Evolutionary conservation across 2,888 invertebrate species (phyloP).

Genomic region (Imbricaverruca yamaguchii): DNA sequence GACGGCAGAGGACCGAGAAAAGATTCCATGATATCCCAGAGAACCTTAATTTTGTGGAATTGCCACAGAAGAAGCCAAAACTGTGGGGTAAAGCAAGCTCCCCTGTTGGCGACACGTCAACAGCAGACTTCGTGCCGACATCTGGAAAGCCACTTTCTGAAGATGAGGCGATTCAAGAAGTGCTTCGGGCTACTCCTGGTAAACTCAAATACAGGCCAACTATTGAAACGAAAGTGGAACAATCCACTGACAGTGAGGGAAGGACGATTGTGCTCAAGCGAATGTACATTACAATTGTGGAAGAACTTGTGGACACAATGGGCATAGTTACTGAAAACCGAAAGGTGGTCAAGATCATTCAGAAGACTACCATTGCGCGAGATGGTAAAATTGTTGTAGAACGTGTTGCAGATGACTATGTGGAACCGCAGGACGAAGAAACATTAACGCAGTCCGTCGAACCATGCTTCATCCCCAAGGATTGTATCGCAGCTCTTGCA

Average conservation of each 20-base stretch:
- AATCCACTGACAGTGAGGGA: not conserved
- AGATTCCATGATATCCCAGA: too few relatives aligned
- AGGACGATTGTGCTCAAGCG: not conserved
- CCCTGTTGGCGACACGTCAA: too few relatives aligned
- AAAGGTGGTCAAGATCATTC: too few relatives aligned
- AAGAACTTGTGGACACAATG: too few relatives aligned
- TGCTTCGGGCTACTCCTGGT: not conserved
- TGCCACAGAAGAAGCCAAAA: not conserved
- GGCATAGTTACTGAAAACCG: too few relatives aligned
- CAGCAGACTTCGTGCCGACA: too few relatives aligned
- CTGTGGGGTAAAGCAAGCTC: too few relatives aligned
- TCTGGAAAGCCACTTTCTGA: not conserved
- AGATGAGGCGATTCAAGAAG: not conserved
- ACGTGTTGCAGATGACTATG: not conserved
- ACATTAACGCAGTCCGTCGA: not conserved
- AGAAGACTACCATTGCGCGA: too few relatives aligned
- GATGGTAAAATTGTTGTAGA: not conserved
- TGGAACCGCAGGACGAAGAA: not conserved
- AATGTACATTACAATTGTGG: not conserved
- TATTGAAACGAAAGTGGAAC: not conserved
- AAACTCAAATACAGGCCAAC: not conserved
- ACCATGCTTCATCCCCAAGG: not conserved
- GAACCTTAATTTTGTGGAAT: too few relatives aligned
- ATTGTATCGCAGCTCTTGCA: not conserved
- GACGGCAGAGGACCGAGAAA: too few relatives aligned